Percentiles rank a stretch among this genome's conserved stretches.
Evolutionary conservation across 2,888 invertebrate genomes (phyloP).

Genomic region (Hypselothyrea guttata): DNA sequence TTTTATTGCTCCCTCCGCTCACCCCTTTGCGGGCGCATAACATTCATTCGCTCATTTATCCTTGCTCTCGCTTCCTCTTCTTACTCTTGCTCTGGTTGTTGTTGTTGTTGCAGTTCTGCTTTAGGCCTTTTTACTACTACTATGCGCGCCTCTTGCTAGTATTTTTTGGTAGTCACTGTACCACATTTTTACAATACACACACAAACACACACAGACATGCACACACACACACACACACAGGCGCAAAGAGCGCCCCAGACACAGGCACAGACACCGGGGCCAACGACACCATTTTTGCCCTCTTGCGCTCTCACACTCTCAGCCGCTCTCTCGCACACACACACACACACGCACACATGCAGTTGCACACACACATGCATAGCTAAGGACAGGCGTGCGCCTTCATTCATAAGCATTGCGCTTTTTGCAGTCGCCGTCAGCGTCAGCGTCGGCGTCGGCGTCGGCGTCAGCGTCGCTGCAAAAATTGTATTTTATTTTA

Average conservation of each 20-base stretch:
- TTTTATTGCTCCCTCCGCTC: slow-evolving; percentile 1
- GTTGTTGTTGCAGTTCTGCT: slow-evolving; percentile 6
- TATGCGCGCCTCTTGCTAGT: slow-evolving; percentile 50
- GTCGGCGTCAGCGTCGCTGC: slow-evolving; percentile 37
- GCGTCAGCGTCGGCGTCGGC: too few relatives aligned
- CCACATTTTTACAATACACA: slow-evolving; percentile 64
- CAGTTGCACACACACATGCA: slow-evolving; percentile 11
- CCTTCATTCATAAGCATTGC: slow-evolving; percentile 66
- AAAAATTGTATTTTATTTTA: slow-evolving; percentile 46
- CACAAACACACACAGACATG: not conserved
- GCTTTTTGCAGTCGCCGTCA: slow-evolving; percentile 52
- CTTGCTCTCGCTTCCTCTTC: not conserved
- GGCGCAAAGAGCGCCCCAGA: not conserved
- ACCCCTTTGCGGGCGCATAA: slow-evolving; percentile 27
- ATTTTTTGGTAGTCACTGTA: slow-evolving; percentile 75
- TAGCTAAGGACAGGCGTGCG: slow-evolving; percentile 43
- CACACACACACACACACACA: slow-evolving; percentile 2
- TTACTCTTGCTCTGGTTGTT: not conserved
- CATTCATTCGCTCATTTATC: slow-evolving; percentile 25
- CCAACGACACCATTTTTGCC: slow-evolving; percentile 68
- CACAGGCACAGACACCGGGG: slow-evolving; percentile 39
- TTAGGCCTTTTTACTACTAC: slow-evolving; percentile 61
- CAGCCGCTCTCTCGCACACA: slow-evolving; percentile 8
- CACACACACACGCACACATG: slow-evolving; percentile 15
- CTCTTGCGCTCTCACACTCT: slow-evolving; percentile 28